Conservation (phyloP, 2,888 invertebrate genomes). For the Neoascia interrupta region DNA sequence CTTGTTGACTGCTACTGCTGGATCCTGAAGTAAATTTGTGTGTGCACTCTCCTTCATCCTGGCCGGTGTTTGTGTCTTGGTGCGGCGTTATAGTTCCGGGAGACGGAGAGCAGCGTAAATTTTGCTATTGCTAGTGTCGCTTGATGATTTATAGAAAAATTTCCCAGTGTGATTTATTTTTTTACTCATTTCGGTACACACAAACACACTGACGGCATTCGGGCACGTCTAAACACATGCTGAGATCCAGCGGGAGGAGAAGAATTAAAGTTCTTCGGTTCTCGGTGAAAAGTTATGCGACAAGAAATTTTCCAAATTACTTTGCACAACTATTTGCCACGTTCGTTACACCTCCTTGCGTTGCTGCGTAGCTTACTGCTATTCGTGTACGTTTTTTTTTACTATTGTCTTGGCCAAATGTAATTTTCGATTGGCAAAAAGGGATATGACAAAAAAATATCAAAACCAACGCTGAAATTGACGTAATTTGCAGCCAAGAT, state of each 20-base stretch:
- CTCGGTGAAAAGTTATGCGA: slow-evolving; percentile 44
- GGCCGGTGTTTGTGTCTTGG: not conserved
- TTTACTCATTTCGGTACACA: slow-evolving; percentile 41
- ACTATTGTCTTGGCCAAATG: slow-evolving; percentile 33
- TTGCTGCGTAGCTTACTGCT: slow-evolving; percentile 18
- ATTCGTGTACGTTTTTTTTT: slow-evolving; percentile 18
- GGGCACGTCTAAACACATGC: slow-evolving; percentile 17
- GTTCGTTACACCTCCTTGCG: slow-evolving; percentile 22
- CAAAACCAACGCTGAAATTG: slow-evolving; percentile 38
- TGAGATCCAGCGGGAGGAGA: not conserved
- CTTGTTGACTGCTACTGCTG: slow-evolving; percentile 69
- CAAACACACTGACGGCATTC: not conserved
- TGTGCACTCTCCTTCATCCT: slow-evolving; percentile 5
- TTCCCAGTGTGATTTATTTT: slow-evolving; percentile 55
- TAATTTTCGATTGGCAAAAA: slow-evolving; percentile 34
- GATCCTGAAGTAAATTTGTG: slow-evolving; percentile 53
- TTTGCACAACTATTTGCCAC: slow-evolving; percentile 60
- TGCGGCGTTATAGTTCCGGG: not conserved
- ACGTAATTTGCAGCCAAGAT: slow-evolving; percentile 58
- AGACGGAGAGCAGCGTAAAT: slow-evolving; percentile 18
- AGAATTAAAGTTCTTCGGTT: slow-evolving; percentile 18
- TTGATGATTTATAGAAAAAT: slow-evolving; percentile 65
- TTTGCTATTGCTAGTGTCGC: slow-evolving; percentile 27
- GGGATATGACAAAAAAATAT: not conserved
- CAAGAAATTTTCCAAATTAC: slow-evolving; percentile 62